Base-by-base conservation (phyloP, 1,140 invertebrate genomes). In the Lepidotrigona ventralis region DNA sequence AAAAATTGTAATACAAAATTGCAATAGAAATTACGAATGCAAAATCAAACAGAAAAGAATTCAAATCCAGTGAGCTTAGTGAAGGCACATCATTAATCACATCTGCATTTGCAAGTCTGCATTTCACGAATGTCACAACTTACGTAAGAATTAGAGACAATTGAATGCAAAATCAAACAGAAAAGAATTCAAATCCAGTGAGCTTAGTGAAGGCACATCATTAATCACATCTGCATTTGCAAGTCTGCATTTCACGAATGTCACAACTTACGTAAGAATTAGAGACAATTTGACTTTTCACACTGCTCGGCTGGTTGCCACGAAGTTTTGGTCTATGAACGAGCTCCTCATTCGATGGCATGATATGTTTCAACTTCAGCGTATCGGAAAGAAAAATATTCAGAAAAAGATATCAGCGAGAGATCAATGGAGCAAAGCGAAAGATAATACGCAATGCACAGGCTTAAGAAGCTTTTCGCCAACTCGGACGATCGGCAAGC, bases 211-310 rank as follows among this genome's bases (percentile, higher is more conserved):
- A 83, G 8, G 9, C 39, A 72, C 23, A 26, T 63, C 53, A 46
- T 46, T 3, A 5, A 6, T 26, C 53, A 39, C 29, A 12, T 46
- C 8, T 53, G 54, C 39, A 60, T 54, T 1, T 26, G 26, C 8
- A 46, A 46, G 6, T 6, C n/a, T n/a, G n/a, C n/a, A n/a, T 46
- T 56, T 56, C 17, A 6, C 15, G 29, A 26, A 2, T 11, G n/a
- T 15, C n/a, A 53, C 21, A 58, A 93, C 92, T 93, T 92, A 93
- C 92, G 84, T 91, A 93, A 75, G 88, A 92, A 81, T 87, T 88
- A 21, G 90, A 86, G 86, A 85, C n/a, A 86, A 85, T 89, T 83
- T 85, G 74, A 21, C 85, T 86, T 81, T 74, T 71, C 53, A 90
- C 75, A 51, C 58, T 71, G 33, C 66, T 19, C 54, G 56, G 15